Percentiles rank a stretch among this genome's conserved stretches.
These are phyloP conservation scores for Hemicrepidius hirtus DNA, from an alignment of 2,888 invertebrate species.

Conservation along the genomic window DNA sequence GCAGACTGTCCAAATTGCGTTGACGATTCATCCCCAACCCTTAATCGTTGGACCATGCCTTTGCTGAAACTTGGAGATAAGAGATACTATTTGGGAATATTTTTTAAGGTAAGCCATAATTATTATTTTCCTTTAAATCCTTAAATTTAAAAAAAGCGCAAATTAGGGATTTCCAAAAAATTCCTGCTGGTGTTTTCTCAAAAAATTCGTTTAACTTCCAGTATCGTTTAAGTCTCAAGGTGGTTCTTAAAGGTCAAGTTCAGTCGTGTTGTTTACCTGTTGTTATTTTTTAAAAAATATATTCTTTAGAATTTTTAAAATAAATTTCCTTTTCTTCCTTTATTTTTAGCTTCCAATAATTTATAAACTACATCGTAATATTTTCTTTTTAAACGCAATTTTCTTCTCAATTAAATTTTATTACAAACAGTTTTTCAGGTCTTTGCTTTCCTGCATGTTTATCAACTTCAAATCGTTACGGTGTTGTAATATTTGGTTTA, in stretches of 20 bases:
- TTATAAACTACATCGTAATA: too few species aligned
- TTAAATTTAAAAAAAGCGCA: background rate
- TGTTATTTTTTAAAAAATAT: too few species aligned
- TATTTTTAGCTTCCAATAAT: too few species aligned
- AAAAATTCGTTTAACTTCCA: background rate
- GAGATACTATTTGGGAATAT: slow-evolving; percentile 92
- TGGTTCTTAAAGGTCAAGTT: slow-evolving; percentile 30
- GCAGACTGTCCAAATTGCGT: slow-evolving; percentile 89
- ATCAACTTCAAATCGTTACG: too few species aligned
- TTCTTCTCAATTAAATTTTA: too few species aligned
- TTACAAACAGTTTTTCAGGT: too few species aligned
- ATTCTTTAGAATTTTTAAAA: too few species aligned
- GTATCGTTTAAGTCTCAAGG: slow-evolving; percentile 12
- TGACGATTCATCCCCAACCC: slow-evolving; percentile 78
- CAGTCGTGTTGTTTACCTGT: slow-evolving; percentile 12
- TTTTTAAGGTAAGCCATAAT: slow-evolving; percentile 86
- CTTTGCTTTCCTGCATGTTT: too few species aligned
- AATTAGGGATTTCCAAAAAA: background rate
- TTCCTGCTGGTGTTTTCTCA: background rate
- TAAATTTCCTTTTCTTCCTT: too few species aligned
- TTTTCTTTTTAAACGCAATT: too few species aligned
- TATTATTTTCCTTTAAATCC: background rate
- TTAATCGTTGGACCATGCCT: slow-evolving; percentile 93
- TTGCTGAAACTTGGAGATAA: slow-evolving; percentile 91
- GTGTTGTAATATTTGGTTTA: too few species aligned